Base-by-base conservation (phyloP, 2,888 invertebrate genomes). In the Cephus pulcher region DNA sequence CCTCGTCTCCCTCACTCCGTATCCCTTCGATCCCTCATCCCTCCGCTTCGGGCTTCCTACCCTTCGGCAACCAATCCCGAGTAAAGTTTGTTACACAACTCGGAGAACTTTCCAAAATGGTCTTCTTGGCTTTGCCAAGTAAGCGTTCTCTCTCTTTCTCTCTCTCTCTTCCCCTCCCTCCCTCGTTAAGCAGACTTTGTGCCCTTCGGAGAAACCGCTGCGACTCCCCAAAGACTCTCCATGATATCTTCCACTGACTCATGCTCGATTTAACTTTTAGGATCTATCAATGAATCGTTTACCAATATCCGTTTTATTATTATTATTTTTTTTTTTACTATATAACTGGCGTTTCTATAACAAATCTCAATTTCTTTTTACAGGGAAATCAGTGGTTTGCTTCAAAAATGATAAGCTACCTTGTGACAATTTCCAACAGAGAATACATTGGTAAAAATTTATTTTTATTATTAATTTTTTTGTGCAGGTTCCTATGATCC, bases 71-170 rank as follows among this genome's bases (percentile, higher is more conserved):
- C 90, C 90, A 90, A 90, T 90, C 90, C 90, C 85, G 87, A 90
- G 89, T 88, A 90, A 90, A 90, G 90, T 90, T 90, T 90, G 90
- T 90, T 90, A 90, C 88, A 90, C 90, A 90, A 90, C 90, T 90
- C 88, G 88, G 86, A 83, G 89, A 89, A 89, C 89, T 88, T 88
- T 86, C 83, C 87, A 88, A 89, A 89, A 89, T 89, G 89, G 88
- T 86, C 89, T 81, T 71, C 34, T 34, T 33, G 86, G 85, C 88
- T 85, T 88, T 34, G 74, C 35, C 86, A 85, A 86, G 86, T 86
- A 86, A 86, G 86, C 86, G 87, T 87, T 88, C 86, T 84, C 85
- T 83, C 83, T 87, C 84, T 85, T 87, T 85, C 84, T 37, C 37
- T 37, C 37, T 37, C 37, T 12, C 37, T 35, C 12, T 11, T 2